A percentile compares a stretch with the other conserved stretches of the same genome.
Evolutionary conservation across 2,888 invertebrate genomes (phyloP).

Genomic region (Spicauda simplicius): DNA sequence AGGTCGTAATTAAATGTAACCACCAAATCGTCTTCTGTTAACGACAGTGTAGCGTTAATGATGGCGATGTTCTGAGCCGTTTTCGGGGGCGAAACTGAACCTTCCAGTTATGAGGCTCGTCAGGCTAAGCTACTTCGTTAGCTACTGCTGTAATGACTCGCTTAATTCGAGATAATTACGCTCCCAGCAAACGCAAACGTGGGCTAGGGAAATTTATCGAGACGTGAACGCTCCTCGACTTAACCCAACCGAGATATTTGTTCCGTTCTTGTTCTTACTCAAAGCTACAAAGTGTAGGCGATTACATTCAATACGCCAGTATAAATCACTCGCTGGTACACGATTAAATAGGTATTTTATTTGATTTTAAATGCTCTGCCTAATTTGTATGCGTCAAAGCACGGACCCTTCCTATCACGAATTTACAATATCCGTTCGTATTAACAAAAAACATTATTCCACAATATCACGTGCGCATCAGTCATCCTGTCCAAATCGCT

Average conservation of each 20-base stretch:
- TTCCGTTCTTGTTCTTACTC: constrained; percentile 48
- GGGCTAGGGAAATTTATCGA: constrained; percentile 66
- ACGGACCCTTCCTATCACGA: constrained; percentile 75
- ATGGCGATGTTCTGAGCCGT: constrained; percentile 55
- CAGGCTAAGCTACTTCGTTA: constrained; percentile 71
- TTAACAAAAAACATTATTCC: constrained; percentile 74
- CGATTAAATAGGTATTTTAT: constrained; percentile 66
- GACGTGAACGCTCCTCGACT: constrained; percentile 37
- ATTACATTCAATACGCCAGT: constrained; percentile 60
- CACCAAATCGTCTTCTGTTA: constrained; percentile 62
- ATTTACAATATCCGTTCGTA: constrained; percentile 76
- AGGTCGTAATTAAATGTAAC: constrained; percentile 62
- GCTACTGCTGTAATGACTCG: constrained; percentile 72
- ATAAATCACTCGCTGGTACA: constrained; percentile 63
- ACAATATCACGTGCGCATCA: constrained; percentile 72
- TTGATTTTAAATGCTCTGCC: constrained; percentile 63
- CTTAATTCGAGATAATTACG: constrained; percentile 80
- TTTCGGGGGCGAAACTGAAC: constrained; percentile 71
- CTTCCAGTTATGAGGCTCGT: constrained; percentile 67
- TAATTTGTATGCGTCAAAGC: constrained; percentile 74
- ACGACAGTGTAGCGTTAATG: constrained; percentile 65
- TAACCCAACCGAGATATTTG: constrained; percentile 39
- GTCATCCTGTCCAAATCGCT: constrained; percentile 76
- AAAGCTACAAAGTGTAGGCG: constrained; percentile 54
- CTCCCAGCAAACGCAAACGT: constrained; percentile 68